These are phyloP conservation scores for Melolontha melolontha DNA, from an alignment of 2,888 invertebrate genomes.

Conservation along the genomic window DNA sequence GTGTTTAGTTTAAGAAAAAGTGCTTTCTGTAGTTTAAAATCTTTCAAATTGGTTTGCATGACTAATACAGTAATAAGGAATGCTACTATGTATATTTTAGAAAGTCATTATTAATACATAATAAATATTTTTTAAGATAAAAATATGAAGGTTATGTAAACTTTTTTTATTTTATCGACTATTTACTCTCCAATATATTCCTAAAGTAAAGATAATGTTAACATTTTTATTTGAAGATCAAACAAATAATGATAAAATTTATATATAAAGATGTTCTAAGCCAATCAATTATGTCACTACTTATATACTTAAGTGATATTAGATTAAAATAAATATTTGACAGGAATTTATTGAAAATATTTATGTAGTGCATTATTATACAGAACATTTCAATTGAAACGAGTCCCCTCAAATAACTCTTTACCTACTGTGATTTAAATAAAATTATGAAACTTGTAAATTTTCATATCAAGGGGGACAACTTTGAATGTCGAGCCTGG, in stretches of 20 bases:
- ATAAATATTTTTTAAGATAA: conserved; percentile 13
- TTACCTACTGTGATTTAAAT: no score
- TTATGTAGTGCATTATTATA: conserved; percentile 27
- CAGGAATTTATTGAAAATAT: not conserved
- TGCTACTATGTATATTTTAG: not conserved
- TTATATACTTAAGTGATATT: not conserved
- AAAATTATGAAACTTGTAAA: no score
- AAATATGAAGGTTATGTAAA: conserved; percentile 5
- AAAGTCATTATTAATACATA: not conserved
- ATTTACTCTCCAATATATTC: not conserved
- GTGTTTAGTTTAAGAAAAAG: conserved; percentile 6
- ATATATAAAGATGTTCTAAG: not conserved
- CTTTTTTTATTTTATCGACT: not conserved
- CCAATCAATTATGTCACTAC: not conserved
- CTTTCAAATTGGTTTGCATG: conserved; percentile 2
- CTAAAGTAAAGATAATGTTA: conserved; percentile 3
- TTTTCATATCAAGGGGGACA: no score
- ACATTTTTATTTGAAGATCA: conserved; percentile 8
- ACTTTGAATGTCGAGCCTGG: no score
- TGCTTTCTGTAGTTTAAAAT: conserved; percentile 9
- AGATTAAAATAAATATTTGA: conserved; percentile 7
- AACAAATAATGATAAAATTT: conserved; percentile 9
- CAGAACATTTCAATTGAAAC: no score
- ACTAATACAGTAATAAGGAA: no score
- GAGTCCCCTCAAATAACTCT: no score